Conservation (phyloP, 2,797 vertebrate genomes). For the Gallinago solitaria region DNA sequence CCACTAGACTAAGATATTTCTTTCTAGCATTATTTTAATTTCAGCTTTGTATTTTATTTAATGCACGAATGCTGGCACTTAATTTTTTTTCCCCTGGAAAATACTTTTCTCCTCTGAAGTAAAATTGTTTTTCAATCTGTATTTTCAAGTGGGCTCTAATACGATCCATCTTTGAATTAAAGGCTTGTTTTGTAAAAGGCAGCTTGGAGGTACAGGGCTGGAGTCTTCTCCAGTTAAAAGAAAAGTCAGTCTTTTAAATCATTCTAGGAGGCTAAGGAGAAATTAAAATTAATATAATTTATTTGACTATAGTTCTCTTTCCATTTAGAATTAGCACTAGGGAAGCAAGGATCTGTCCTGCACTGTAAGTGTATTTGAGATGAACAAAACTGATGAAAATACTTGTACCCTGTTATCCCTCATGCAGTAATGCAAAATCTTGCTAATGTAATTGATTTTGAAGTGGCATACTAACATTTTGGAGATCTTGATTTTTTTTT, state of each 20-base stretch:
- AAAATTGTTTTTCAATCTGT: background rate
- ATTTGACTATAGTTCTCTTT: background rate
- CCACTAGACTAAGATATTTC: background rate
- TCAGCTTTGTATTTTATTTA: background rate
- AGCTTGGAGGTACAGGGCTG: background rate
- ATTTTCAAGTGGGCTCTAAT: background rate
- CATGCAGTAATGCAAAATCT: background rate
- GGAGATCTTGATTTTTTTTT: background rate
- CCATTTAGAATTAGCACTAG: background rate
- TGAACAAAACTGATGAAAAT: background rate
- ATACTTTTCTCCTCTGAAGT: background rate
- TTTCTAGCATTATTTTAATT: background rate
- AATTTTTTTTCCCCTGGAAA: background rate
- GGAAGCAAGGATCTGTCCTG: background rate
- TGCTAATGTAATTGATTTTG: background rate
- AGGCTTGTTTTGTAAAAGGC: background rate
- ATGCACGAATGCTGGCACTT: background rate
- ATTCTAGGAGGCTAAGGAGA: background rate
- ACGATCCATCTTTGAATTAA: background rate
- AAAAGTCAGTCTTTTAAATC: background rate
- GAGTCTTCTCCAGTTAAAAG: background rate
- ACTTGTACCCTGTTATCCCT: accelerated
- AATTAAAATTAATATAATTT: background rate
- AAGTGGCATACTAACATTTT: background rate
- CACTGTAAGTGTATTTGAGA: background rate